Conservation (phyloP, 2,888 invertebrate genomes). For the Crossocerus cetratus region DNA sequence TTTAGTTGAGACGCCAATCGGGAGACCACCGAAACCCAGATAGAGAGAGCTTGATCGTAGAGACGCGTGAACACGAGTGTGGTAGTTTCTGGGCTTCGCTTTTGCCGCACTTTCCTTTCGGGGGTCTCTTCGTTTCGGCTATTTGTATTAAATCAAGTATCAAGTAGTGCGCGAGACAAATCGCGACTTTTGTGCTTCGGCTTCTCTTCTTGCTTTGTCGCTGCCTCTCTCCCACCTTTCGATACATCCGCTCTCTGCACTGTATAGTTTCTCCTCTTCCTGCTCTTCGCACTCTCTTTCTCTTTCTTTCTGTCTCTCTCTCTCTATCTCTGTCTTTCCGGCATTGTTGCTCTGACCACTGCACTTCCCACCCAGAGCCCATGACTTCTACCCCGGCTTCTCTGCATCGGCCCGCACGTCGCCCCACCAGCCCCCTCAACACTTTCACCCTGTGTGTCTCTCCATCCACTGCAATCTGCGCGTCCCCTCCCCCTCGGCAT, state of each 20-base stretch:
- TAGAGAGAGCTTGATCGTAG: not conserved
- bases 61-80: not conserved
- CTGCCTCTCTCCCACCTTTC: slow-evolving; percentile 16
- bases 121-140: slow-evolving; percentile 11
- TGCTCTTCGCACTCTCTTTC: not conserved
- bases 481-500: slow-evolving; percentile 9
- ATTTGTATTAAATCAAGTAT: slow-evolving; percentile 5
- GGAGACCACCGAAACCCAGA: slow-evolving; percentile 9
- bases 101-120: slow-evolving; percentile 7
- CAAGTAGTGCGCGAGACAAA: slow-evolving; percentile 25
- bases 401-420: not conserved
- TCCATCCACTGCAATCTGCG: slow-evolving; percentile 9
- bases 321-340: not conserved
- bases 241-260: slow-evolving; percentile 5
- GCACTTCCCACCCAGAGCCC: not conserved
- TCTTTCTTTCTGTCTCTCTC: not conserved
- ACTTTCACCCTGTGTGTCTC: slow-evolving; percentile 16
- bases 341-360: not conserved
- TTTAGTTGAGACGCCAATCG: slow-evolving; percentile 16
- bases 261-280: slow-evolving; percentile 10
- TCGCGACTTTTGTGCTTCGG: slow-evolving; percentile 30
- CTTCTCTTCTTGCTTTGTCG: slow-evolving; percentile 23
- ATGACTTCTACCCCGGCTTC: not conserved
- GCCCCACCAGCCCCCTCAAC: not conserved
- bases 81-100: not conserved